Evolutionary conservation across 2,888 invertebrate genomes (phyloP).

Genomic region (Sericinus montela): DNA sequence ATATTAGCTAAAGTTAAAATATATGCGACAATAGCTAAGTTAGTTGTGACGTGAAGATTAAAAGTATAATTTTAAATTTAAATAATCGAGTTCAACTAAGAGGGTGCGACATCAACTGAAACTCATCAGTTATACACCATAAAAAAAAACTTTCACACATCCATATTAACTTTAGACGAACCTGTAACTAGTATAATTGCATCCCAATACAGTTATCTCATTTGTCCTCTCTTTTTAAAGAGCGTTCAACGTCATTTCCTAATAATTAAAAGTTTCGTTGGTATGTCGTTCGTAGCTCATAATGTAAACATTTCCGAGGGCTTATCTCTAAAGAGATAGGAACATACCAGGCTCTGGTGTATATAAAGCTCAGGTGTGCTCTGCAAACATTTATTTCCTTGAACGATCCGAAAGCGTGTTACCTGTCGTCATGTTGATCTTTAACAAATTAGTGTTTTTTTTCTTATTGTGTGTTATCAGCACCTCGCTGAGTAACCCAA

Average conservation of each 20-base stretch:
- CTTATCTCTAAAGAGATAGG: constrained; percentile 68
- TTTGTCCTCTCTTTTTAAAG: constrained; percentile 23
- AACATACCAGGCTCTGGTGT: constrained; percentile 40
- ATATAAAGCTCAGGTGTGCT: constrained; percentile 56
- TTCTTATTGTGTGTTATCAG: constrained; percentile 43
- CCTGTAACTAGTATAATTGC: constrained; percentile 16
- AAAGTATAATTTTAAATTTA: too few species aligned
- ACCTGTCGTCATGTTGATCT: constrained; percentile 42
- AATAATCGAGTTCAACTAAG: too few species aligned
- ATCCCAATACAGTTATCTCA: constrained; percentile 22
- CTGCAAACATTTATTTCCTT: constrained; percentile 55
- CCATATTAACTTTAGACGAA: constrained; percentile 10
- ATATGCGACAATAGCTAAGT: too few species aligned
- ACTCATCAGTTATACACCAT: constrained; percentile 15
- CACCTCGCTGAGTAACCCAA: constrained; percentile 48
- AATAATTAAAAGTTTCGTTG: constrained; percentile 48
- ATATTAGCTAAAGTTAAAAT: too few species aligned
- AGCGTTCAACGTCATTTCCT: constrained; percentile 23
- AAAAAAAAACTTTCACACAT: too few species aligned
- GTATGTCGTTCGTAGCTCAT: constrained; percentile 55
- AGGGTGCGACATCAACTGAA: too few species aligned
- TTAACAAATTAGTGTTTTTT: constrained; percentile 37
- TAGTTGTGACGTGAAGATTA: too few species aligned
- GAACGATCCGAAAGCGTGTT: constrained; percentile 28
- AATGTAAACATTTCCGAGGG: constrained; percentile 70